Evolutionary conservation across 2,113 vertebrate species (phyloP).

Genomic region (Corythaeola cristata): DNA sequence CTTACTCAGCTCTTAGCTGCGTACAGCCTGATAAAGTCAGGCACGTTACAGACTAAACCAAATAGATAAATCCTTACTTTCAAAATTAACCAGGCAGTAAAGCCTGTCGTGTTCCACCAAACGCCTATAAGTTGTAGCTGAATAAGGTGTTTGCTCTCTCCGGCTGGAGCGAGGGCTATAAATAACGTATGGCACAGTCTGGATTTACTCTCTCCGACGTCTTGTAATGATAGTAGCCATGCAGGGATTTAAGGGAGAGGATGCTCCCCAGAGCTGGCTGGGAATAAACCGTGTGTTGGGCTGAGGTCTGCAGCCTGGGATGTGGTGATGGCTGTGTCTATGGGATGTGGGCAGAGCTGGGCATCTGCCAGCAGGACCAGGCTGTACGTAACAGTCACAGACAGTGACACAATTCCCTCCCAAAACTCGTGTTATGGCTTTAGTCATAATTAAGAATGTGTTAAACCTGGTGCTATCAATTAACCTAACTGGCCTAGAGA

Average conservation of each 20-base stretch:
- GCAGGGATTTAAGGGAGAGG: neutral
- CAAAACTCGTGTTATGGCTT: accelerated
- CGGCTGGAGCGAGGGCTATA: neutral
- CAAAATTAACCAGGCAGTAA: neutral
- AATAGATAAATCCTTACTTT: neutral
- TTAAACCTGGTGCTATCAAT: conserved; percentile 7
- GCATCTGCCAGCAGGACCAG: accelerated
- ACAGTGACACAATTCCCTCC: too few species aligned
- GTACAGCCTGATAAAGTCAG: neutral
- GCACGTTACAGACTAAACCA: neutral
- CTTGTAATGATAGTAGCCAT: accelerated
- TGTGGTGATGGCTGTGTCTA: accelerated
- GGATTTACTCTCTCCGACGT: neutral
- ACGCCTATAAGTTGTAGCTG: neutral
- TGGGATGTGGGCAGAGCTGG: neutral
- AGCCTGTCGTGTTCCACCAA: neutral
- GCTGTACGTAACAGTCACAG: neutral
- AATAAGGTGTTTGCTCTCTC: neutral
- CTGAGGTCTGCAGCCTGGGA: accelerated
- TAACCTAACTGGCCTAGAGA: neutral
- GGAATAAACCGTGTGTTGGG: accelerated
- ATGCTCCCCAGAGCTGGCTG: neutral
- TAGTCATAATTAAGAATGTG: conserved; percentile 8
- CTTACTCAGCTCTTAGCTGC: neutral
- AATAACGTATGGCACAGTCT: neutral